phyloP scores from a whole-genome alignment of 2,113 vertebrate genomes.

The Thunnus maccoyii region DNA sequence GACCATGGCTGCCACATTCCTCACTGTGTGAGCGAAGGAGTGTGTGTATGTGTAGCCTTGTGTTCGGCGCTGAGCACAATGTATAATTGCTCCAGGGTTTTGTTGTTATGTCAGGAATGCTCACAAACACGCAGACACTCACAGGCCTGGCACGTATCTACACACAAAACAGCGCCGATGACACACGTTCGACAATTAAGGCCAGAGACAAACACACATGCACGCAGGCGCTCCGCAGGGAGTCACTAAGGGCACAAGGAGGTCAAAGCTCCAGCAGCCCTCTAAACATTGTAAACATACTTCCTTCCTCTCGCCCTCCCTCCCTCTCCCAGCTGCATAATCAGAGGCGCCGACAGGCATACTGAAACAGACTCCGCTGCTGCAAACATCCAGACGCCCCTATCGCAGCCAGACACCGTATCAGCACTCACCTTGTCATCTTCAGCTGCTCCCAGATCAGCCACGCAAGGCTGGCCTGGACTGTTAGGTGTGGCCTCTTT shows the following conservation, averaged over 20 bases:
- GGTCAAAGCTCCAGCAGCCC: conserved; percentile 81
- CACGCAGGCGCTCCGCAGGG: conserved; percentile 70
- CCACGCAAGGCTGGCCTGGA: conserved; percentile 42
- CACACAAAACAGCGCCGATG: conserved; percentile 54
- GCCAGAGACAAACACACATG: conserved; percentile 65
- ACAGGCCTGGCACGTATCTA: conserved; percentile 32
- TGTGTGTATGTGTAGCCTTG: conserved; percentile 30
- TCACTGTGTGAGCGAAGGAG: conserved; percentile 41
- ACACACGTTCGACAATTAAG: conserved; percentile 73
- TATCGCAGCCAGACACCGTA: conserved; percentile 27
- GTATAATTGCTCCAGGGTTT: conserved; percentile 76
- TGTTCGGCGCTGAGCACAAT: conserved; percentile 46
- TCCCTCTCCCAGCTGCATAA: conserved; percentile 77
- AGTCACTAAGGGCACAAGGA: conserved; percentile 67
- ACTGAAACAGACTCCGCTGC: conserved; percentile 57
- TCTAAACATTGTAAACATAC: conserved; percentile 82
- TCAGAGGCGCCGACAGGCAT: conserved; percentile 75
- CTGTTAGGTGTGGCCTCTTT: conserved; percentile 70
- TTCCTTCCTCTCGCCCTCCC: conserved; percentile 81
- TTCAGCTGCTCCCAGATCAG: conserved; percentile 67
- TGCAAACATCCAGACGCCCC: conserved; percentile 61
- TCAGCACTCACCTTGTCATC: conserved; percentile 78
- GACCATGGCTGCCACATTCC: conserved; percentile 76
- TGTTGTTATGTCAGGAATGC: conserved; percentile 78
- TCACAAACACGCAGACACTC: conserved; percentile 58